A percentile compares a stretch with the other conserved stretches of the same genome.
Evolutionary conservation across 2,113 vertebrate genomes (phyloP).

Genomic region (Xiphorhynchus elegans): DNA sequence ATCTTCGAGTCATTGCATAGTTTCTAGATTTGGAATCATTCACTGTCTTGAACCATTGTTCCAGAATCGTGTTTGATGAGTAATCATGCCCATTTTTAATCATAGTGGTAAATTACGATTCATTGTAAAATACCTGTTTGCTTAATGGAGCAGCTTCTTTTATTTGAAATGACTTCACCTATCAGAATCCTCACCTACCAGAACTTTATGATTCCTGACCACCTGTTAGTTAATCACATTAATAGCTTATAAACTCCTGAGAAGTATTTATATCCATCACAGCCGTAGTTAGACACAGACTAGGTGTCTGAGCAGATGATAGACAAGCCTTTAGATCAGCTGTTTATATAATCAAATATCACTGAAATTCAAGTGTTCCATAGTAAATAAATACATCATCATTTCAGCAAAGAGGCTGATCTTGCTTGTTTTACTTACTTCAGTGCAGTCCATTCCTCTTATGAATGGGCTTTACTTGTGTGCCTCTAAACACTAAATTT

Average conservation of each 20-base stretch:
- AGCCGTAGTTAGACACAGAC: background rate
- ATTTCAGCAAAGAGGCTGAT: background rate
- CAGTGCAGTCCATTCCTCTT: background rate
- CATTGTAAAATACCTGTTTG: background rate
- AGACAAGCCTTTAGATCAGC: background rate
- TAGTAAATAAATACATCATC: background rate
- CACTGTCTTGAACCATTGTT: background rate
- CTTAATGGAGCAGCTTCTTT: background rate
- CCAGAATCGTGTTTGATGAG: background rate
- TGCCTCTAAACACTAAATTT: background rate
- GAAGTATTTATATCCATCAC: accelerated
- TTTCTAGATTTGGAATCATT: background rate
- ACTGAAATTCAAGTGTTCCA: background rate
- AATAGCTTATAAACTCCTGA: background rate
- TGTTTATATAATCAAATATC: background rate
- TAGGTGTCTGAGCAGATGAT: background rate
- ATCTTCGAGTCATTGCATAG: background rate
- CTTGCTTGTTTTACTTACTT: background rate
- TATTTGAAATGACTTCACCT: background rate
- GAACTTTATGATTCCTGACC: background rate
- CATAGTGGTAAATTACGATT: background rate
- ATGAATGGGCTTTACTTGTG: background rate
- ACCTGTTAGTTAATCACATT: background rate
- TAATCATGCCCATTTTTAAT: background rate
- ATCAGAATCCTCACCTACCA: background rate